Evolutionary conservation across 2,113 vertebrate genomes (phyloP).

Genomic region (Mirza zaza): DNA sequence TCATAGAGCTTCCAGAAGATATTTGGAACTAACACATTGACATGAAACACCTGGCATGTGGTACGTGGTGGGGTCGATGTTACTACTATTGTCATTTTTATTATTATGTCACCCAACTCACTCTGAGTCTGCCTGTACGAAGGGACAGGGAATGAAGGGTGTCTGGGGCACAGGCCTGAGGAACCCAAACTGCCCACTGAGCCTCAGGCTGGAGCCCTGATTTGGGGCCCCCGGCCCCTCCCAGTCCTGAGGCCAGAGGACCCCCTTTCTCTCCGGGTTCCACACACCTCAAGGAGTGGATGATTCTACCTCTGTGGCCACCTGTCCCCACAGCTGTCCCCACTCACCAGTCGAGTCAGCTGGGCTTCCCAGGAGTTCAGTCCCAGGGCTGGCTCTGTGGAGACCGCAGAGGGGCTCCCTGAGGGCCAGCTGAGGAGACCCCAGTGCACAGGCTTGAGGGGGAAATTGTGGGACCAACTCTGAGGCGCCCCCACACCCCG

Average conservation of each 20-base stretch:
- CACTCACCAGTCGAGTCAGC: background rate
- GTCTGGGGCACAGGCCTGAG: background rate
- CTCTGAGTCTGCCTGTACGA: background rate
- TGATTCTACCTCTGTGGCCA: background rate
- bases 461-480: background rate
- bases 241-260: background rate
- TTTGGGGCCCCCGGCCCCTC: background rate
- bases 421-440: background rate
- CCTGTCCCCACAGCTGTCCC: background rate
- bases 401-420: background rate
- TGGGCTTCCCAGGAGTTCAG: background rate
- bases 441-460: background rate
- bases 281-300: background rate
- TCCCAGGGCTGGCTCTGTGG: too few relatives aligned
- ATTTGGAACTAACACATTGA: background rate
- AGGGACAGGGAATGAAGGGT: background rate
- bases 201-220: background rate
- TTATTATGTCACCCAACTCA: background rate
- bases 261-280: background rate
- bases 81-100: rapidly evolving
- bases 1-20: background rate
- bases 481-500: background rate
- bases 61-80: background rate
- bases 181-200: background rate
- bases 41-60: background rate